These are phyloP conservation scores for Urosaurus nigricauda DNA, from an alignment of 2,797 vertebrate genomes.

Conservation along the genomic window DNA sequence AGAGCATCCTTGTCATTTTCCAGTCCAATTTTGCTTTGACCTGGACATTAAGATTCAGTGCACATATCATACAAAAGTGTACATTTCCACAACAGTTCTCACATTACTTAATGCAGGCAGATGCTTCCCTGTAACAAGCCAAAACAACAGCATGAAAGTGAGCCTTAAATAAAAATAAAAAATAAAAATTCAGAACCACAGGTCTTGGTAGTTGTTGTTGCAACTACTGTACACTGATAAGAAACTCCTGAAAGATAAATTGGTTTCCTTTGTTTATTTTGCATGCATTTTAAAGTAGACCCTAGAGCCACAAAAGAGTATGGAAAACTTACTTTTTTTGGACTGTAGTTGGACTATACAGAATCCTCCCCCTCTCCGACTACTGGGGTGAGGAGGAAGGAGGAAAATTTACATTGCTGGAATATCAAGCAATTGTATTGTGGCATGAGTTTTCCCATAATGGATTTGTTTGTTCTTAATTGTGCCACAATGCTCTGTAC, in stretches of 20 bases:
- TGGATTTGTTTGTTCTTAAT: background rate
- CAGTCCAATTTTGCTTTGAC: background rate
- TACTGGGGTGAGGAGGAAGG: no score
- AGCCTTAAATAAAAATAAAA: background rate
- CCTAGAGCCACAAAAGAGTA: no score
- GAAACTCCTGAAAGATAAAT: background rate
- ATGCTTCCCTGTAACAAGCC: background rate
- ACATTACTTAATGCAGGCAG: background rate
- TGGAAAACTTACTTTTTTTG: no score
- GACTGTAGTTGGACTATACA: no score
- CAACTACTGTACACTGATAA: background rate
- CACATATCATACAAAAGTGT: background rate
- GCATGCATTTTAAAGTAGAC: background rate
- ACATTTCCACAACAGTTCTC: background rate
- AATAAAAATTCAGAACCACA: background rate
- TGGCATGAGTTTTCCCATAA: background rate
- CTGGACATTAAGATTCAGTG: background rate
- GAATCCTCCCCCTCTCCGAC: no score
- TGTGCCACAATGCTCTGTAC: background rate
- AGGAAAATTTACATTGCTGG: background rate
- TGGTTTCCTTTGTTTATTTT: background rate
- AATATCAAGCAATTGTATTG: background rate
- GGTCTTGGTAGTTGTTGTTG: constrained; percentile 22
- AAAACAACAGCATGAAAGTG: no score
- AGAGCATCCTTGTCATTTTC: background rate